Evolutionary conservation across 2,113 vertebrate species (phyloP).

Genomic region (Plecotus auritus): DNA sequence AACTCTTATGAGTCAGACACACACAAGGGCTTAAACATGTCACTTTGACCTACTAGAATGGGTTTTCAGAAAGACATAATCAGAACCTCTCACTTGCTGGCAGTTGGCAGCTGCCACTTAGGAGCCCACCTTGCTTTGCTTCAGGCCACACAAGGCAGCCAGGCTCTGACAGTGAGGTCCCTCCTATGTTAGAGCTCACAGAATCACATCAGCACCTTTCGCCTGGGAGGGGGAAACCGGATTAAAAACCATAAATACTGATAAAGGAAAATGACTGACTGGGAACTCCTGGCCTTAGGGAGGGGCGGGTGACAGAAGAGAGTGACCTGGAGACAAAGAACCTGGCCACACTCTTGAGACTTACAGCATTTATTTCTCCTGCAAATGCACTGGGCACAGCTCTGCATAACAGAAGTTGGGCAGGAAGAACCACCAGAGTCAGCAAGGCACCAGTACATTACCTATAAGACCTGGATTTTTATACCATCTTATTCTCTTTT

Average conservation of each 20-base stretch:
- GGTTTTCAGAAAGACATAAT: not conserved
- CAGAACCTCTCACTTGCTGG: not conserved
- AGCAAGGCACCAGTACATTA: not conserved
- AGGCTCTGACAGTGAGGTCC: not conserved
- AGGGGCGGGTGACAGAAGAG: not conserved
- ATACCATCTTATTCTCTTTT: not conserved
- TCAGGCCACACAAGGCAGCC: not conserved
- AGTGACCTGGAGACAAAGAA: not conserved
- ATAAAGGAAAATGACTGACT: not conserved
- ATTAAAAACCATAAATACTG: not conserved
- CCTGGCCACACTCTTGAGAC: rapidly evolving
- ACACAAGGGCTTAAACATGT: not conserved
- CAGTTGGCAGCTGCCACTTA: not conserved
- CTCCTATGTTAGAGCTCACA: not conserved
- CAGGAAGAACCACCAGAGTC: not conserved
- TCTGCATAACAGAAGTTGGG: not conserved
- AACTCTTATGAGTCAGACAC: not conserved
- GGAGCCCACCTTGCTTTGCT: not conserved
- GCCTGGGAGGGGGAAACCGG: not conserved
- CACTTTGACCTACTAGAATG: constrained; percentile 6
- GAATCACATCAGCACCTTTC: not conserved
- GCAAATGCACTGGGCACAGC: rapidly evolving
- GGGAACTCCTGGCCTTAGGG: not conserved
- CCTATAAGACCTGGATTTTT: not conserved
- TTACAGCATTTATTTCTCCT: not conserved